Percentiles rank a stretch among this genome's conserved stretches.
phyloP scores from a whole-genome alignment of 2,113 vertebrate genomes.

The Xiphorhynchus elegans region DNA sequence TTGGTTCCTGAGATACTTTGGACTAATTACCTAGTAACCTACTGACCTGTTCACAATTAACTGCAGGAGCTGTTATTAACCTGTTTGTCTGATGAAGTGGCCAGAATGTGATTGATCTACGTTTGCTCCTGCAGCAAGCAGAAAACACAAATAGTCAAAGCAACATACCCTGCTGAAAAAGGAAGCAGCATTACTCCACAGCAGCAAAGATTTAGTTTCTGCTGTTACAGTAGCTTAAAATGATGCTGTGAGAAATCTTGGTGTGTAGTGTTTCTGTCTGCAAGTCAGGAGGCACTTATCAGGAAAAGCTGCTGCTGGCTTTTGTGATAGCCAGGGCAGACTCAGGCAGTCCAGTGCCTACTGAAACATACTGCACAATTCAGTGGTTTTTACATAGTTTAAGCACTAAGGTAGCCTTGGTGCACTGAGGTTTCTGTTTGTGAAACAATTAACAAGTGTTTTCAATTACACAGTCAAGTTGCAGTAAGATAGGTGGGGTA shows the following conservation, averaged over 20 bases:
- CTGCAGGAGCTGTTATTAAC: conserved; percentile 68
- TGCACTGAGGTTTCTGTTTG: background rate
- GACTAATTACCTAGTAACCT: conserved; percentile 66
- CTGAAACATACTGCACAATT: background rate
- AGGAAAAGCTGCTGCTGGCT: background rate
- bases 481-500: background rate
- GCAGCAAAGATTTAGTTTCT: background rate
- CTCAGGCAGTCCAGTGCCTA: background rate
- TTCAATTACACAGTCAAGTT: background rate
- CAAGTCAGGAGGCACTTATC: background rate
- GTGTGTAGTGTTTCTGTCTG: background rate
- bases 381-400: background rate
- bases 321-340: background rate
- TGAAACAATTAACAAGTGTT: background rate
- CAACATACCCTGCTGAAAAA: background rate
- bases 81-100: conserved; percentile 45
- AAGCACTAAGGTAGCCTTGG: background rate
- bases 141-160: background rate
- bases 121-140: conserved; percentile 5
- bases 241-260: background rate
- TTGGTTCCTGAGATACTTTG: conserved; percentile 32
- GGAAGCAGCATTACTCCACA: background rate
- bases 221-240: background rate
- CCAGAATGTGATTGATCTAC: conserved; percentile 12
- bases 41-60: conserved; percentile 55